Evolutionary conservation across 2,888 invertebrate species (phyloP), one percentile per base, ranked within the genome.

Genomic region (Escarpia spicata): DNA sequence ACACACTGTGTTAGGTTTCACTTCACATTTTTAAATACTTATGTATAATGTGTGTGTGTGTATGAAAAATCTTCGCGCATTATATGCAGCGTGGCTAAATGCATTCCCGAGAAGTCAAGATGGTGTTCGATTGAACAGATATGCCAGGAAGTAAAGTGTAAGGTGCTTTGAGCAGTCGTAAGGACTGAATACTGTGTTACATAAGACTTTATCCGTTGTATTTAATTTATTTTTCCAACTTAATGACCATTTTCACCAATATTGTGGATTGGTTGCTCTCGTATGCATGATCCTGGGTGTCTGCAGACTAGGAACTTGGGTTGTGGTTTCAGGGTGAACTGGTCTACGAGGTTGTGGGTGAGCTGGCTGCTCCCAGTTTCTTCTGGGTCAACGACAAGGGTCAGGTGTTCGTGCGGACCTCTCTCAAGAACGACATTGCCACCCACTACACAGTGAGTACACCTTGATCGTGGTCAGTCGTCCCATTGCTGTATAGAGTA

Each of bases 311-410:
- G 60, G 45, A 45, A 44, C 31, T 45, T 44, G 45, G 75, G 19
- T 10, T 43, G 52, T 92, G 92, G 12, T 92, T 91, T n/a, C 93
- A 94, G 94, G 94, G 94, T 75, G 91, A 92, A 15, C 91, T 95
- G 90, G 91, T 93, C 91, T 95, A 94, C 60, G 92, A 93, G 90
- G 93, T 94, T 43, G 93, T 94, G 12, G 94, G 94, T 31, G 94
- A 94, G 58, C 92, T 94, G 90, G 92, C 94, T 4, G 94, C 94
- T 19, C 94, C 94, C 9, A 94, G 94, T 91, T 94, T 93, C 93
- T 94, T 94, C 93, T 91, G 92, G 92, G 93, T 94, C 45, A 93
- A 93, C 60, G 44, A 43, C 52, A 93, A 92, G 45, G 94, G 94
- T 8, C 91, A 93, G 37, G 93, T 94, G 52, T 93, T 43, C 52